Evolutionary conservation across 2,888 invertebrate species (phyloP), one percentile per base, ranked within the genome.

Genomic region (Metacarcinus magister): DNA sequence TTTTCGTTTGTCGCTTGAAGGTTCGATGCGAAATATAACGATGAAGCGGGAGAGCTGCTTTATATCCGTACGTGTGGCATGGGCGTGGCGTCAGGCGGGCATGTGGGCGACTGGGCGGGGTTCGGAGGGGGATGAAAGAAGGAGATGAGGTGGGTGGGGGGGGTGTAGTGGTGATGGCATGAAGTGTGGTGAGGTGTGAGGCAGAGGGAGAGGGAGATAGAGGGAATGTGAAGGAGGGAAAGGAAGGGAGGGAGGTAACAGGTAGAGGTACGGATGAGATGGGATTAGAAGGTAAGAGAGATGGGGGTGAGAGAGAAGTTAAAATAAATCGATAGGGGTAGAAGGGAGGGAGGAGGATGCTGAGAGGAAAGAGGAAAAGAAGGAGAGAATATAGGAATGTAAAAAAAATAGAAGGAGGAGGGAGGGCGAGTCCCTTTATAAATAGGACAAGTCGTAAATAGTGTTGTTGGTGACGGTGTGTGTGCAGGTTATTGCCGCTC

Each of bases 1-100:
- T 82, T 82, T 82, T 82, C 82, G 82, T 82, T 82, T 0, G 82
- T 82, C 82, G 82, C 32, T 82, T 32, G 82, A 82, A 82, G 32
- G 82, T 82, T 82, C 82, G 82, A 28, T 10, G 82, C 32, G 82
- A 32, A 32, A 32, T 82, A 32, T 32, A 28, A 7, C 0, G 5
- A 23, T 32, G 82, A 32, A 10, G 32, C 0, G 13, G 28, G 82
- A 7, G 32, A 32, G 28, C 32, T 32, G 28, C 10, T 32, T 32
- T 82, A 82, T 82, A 82, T 82, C 4, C 7, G 28, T 28, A 32
- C 82, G 82, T 5, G 82, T 8, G 82, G 28, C 32, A 28, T 28
- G 82, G 82, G 82, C 82, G 82, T 28, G 82, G 82, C 82, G 4
- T 82, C 19, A 67, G n/a, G 67, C 19, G 82, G 82, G 82, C 19